Percentiles rank a stretch among this genome's conserved stretches.
Conservation (phyloP, 2,113 vertebrate species). For the Nerophis lumbriciformis region DNA sequence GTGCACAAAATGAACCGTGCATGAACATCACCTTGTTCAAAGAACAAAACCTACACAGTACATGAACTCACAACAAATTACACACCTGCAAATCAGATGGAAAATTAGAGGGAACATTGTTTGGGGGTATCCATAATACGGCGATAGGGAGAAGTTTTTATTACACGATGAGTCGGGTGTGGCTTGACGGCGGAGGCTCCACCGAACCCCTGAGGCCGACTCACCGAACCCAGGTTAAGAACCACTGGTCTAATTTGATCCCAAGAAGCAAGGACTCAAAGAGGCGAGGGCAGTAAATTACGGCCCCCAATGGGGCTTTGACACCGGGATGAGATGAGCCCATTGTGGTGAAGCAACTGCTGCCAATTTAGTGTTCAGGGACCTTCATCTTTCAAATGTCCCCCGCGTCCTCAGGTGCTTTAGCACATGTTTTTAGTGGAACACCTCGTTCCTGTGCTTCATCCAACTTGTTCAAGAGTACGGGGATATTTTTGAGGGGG, state of each 20-base stretch:
- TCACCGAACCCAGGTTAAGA: too few species aligned
- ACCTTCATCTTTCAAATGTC: slow-evolving; percentile 48
- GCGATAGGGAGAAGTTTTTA: too few species aligned
- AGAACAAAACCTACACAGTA: too few species aligned
- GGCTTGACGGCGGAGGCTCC: too few species aligned
- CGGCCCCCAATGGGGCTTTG: slow-evolving; percentile 38
- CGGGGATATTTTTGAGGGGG: slow-evolving; percentile 20
- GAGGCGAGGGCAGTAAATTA: slow-evolving; percentile 56
- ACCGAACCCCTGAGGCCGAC: too few species aligned
- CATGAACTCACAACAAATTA: too few species aligned
- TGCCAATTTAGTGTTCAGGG: slow-evolving; percentile 51
- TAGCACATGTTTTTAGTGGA: slow-evolving; percentile 52
- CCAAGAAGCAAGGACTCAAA: slow-evolving; percentile 58
- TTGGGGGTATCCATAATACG: too few species aligned
- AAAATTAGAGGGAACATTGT: too few species aligned
- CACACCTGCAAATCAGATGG: too few species aligned
- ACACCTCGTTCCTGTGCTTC: slow-evolving; percentile 52
- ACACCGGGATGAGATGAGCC: slow-evolving; percentile 43
- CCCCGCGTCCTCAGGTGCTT: slow-evolving; percentile 47
- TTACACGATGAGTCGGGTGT: too few species aligned
- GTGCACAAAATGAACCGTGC: too few species aligned
- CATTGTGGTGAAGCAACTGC: slow-evolving; percentile 39
- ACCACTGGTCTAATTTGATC: slow-evolving; percentile 68
- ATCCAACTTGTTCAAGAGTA: slow-evolving; percentile 21
- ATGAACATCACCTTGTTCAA: too few species aligned